Evolutionary conservation across 2,888 invertebrate species (phyloP), one percentile per base, ranked within the genome.

Genomic region (Euproctis similis): DNA sequence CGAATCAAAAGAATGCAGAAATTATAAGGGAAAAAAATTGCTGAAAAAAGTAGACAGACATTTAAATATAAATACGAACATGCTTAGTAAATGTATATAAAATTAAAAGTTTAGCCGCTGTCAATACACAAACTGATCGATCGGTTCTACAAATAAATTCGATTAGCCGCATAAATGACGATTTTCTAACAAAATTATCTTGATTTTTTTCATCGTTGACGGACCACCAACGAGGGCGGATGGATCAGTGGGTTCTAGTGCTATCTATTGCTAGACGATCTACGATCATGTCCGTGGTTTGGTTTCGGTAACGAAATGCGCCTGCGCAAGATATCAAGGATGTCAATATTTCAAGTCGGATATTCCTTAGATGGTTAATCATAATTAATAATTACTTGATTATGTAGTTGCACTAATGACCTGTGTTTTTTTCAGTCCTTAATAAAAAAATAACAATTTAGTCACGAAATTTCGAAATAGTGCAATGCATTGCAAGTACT

Each of bases 191-290:
- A 54, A 46, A 17, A 17, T n/a, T n/a, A n/a, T n/a, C n/a, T n/a
- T n/a, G n/a, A 8, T 43, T 34, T 43, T 60, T 56, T 59, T 69
- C 59, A 47, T 27, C 27, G 12, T 40, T 13, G 19, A 29, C 28
- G 58, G 82, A 81, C 82, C 82, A 82, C 82, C 82, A 58, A 57
- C n/a, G n/a, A n/a, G n/a, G 57, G 54, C 60, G 35, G 53, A 53
- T 46, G 66, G 61, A 66, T 73, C n/a, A n/a, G n/a, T n/a, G n/a
- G n/a, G n/a, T n/a, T n/a, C 74, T 72, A 69, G 67, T 75, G 71
- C 73, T 76, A 77, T 80, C 80, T 62, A 47, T 64, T 47, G 63
- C 67, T 63, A 68, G 68, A 78, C 74, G 77, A 80, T 81, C 76
- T 75, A 75, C 76, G 64, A 60, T 54, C 63, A 39, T 62, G 57